Percentiles rank a stretch among this genome's conserved stretches.
Evolutionary conservation across 2,113 vertebrate genomes (phyloP).

Genomic region (Lathamus discolor): DNA sequence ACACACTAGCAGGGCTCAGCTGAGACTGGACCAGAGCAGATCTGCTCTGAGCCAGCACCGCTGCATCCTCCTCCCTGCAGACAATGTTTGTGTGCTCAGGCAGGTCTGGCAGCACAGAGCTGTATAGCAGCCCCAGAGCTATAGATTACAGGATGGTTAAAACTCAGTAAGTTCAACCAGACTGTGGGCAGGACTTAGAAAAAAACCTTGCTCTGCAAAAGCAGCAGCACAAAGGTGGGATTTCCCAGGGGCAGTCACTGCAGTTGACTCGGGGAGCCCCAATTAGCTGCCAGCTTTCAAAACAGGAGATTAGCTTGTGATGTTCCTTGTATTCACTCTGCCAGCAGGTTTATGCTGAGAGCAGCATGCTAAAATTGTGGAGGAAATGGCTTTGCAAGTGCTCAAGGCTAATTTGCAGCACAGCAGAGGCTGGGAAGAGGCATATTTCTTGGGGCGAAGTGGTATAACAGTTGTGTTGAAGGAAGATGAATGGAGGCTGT

Average conservation of each 20-base stretch:
- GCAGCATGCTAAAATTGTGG: neutral
- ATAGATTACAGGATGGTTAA: neutral
- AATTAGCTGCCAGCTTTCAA: neutral
- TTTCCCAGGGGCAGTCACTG: neutral
- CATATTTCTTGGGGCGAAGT: neutral
- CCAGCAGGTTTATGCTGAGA: neutral
- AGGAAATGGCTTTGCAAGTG: neutral
- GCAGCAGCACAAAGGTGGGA: neutral
- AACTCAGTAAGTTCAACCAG: neutral
- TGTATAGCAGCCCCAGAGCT: neutral
- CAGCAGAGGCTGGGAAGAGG: neutral
- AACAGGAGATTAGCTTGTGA: neutral
- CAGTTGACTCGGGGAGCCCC: neutral
- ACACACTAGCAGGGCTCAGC: neutral
- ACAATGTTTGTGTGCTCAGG: rapidly evolving
- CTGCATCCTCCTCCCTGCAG: neutral
- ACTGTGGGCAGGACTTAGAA: neutral
- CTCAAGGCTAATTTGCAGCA: neutral
- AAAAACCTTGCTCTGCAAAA: neutral
- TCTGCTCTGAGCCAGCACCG: rapidly evolving
- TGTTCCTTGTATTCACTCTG: neutral
- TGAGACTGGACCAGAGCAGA: neutral
- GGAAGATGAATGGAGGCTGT: neutral
- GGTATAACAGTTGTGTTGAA: rapidly evolving
- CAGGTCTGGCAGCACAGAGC: neutral